Evolutionary conservation across 2,797 vertebrate genomes (phyloP), one percentile per base, ranked within the genome.

Genomic region (Delichon dasypus): DNA sequence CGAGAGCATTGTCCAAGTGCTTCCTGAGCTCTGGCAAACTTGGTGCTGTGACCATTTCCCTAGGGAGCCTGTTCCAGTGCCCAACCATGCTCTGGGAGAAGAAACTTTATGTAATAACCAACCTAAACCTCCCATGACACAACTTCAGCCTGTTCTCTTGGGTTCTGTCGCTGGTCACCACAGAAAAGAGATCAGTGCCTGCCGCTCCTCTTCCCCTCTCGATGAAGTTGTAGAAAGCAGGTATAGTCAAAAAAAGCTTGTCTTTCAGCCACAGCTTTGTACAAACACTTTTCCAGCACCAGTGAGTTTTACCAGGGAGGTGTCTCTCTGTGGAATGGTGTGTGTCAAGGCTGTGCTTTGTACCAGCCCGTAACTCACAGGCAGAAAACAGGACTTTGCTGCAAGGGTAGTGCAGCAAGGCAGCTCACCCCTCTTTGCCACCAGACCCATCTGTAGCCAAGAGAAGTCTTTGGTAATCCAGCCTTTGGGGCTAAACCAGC

Each of bases 41-140:
- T 71, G 17, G 26, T 64, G 20, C 42, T 55, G 16, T 55, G 25
- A 20, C 17, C 14, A 30, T 29, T 42, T 21, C 21, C 48, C 50
- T 64, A 5, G 17, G 42, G 17, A 86, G 18, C 21, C 13, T 64
- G 14, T 71, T 64, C 12, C 42, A 55, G 12, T 32, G 55, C 8
- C 57, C 30, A 55, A 1, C 3, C 30, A 42, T 0, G 0, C 42
- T 22, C 48, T 55, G 14, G 21, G 34, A 5, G 21, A 62, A 70
- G 21, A 86, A 42, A 5, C 14, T 34, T 29, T 40, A 48, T 4
- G 5, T 48, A 27, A 55, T 32, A 30, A 16, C 14, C 21, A 71
- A 32, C 17, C 8, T 62, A 64, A 71, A 71, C 34, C 15, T 62
- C 21, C 17, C 14, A 30, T 42, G 50, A 48, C 12, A 34, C 13